These are phyloP conservation scores for Daboia siamensis DNA, from an alignment of 2,113 vertebrate genomes.

Conservation along the genomic window DNA sequence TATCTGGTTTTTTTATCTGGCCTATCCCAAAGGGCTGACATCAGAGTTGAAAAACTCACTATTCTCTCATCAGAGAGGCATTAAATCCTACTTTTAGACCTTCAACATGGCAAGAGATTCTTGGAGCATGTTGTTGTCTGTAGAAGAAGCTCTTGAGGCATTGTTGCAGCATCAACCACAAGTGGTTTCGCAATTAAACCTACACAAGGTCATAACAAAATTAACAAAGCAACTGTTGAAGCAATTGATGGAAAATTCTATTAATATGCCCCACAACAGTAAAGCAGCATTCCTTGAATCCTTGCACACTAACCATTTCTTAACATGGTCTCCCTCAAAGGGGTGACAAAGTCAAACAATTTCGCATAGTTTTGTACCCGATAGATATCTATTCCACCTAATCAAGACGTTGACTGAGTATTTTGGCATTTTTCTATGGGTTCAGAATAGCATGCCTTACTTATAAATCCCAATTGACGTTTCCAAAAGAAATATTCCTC, in stretches of 20 bases:
- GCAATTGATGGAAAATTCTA: neutral
- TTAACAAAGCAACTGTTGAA: neutral
- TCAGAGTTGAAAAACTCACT: neutral
- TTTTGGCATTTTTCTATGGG: neutral
- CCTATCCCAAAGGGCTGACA: neutral
- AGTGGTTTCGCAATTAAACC: neutral
- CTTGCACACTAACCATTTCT: neutral
- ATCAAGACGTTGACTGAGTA: neutral
- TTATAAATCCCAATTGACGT: neutral
- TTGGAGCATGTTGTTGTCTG: neutral
- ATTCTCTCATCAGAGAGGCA: neutral
- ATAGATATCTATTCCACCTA: neutral
- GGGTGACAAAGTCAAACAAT: neutral
- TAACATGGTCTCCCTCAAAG: neutral
- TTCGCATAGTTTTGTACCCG: neutral
- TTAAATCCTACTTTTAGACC: neutral
- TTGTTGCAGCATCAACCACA: neutral
- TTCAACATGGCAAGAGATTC: neutral
- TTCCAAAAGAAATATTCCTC: neutral
- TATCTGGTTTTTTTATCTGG: neutral
- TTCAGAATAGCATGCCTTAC: neutral
- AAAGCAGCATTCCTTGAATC: neutral
- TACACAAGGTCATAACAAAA: neutral
- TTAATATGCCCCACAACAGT: neutral
- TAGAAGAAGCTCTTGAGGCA: neutral